phyloP scores from a whole-genome alignment of 2,888 invertebrate species.

The Sipha maydis region DNA sequence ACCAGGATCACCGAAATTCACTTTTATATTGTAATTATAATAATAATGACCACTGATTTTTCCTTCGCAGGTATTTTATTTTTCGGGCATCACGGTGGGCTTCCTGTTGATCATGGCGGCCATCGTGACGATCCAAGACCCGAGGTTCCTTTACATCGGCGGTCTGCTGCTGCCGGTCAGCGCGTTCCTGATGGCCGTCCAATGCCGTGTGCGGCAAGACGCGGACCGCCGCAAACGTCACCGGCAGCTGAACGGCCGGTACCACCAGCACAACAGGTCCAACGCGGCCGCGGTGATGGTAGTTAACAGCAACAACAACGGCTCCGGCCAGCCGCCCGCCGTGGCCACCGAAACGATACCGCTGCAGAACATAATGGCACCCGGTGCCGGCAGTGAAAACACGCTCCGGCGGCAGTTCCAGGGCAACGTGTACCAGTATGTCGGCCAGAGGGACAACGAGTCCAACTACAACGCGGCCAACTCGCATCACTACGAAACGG shows the following conservation, averaged over 20 bases:
- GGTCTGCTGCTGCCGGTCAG: conserved; percentile 74
- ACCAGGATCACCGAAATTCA: too few relatives aligned
- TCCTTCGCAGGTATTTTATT: conserved; percentile 73
- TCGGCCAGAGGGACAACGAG: conserved; percentile 41
- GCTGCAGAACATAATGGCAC: conserved; percentile 42
- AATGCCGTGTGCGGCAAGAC: conserved; percentile 73
- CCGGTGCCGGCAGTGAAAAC: conserved; percentile 9
- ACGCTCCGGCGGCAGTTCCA: conserved; percentile 49
- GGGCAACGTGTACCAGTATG: conserved; percentile 57
- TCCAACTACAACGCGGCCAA: conserved; percentile 17
- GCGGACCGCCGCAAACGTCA: conserved; percentile 68
- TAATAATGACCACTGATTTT: not conserved
- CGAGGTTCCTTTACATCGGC: conserved; percentile 76
- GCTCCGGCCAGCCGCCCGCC: not conserved
- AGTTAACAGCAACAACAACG: not conserved
- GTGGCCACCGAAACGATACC: conserved; percentile 31
- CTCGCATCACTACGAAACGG: conserved; percentile 46
- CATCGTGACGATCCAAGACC: conserved; percentile 74
- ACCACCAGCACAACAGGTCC: conserved; percentile 63
- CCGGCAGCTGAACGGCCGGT: conserved; percentile 71
- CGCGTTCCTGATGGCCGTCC: conserved; percentile 73
- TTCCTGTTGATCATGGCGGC: conserved; percentile 76
- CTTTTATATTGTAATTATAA: too few relatives aligned
- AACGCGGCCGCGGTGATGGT: conserved; percentile 32
- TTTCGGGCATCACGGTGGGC: conserved; percentile 75